phyloP scores from a whole-genome alignment of 2,888 invertebrate genomes.

The Coleophora deauratella region DNA sequence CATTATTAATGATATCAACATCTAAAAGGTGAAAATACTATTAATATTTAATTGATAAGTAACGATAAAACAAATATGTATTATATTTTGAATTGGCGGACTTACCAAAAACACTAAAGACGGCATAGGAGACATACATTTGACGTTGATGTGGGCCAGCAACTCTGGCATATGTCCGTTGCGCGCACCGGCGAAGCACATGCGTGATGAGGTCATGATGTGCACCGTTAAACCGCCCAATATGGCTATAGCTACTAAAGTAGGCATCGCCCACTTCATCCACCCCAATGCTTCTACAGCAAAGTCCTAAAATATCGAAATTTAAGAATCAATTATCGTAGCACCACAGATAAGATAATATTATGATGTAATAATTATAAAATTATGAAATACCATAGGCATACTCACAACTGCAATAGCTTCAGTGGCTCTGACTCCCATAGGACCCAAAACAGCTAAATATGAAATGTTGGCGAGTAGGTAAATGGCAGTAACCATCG shows the following conservation, averaged over 20 bases:
- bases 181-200: conserved; percentile 93
- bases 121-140: conserved; percentile 84
- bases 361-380: too few relatives aligned
- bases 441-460: conserved; percentile 87
- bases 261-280: conserved; percentile 87
- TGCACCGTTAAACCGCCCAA: conserved; percentile 95
- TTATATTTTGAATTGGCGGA: conserved; percentile 11
- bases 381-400: too few relatives aligned
- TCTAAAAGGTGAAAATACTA: conserved; percentile 72
- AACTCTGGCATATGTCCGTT: conserved; percentile 90
- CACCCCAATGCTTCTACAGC: conserved; percentile 83
- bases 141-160: conserved; percentile 84
- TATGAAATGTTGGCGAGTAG: conserved; percentile 92
- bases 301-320: conserved; percentile 84
- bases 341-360: too few relatives aligned
- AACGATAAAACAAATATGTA: too few relatives aligned
- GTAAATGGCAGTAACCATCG: conserved; percentile 90
- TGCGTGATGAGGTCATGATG: conserved; percentile 95
- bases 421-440: conserved; percentile 88
- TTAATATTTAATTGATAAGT: too few relatives aligned
- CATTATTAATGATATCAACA: conserved; percentile 88
- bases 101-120: conserved; percentile 88
- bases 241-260: conserved; percentile 93
- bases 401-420: conserved; percentile 94
- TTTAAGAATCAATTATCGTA: too few relatives aligned